phyloP scores from a whole-genome alignment of 2,888 invertebrate genomes.

The Automeris io region DNA sequence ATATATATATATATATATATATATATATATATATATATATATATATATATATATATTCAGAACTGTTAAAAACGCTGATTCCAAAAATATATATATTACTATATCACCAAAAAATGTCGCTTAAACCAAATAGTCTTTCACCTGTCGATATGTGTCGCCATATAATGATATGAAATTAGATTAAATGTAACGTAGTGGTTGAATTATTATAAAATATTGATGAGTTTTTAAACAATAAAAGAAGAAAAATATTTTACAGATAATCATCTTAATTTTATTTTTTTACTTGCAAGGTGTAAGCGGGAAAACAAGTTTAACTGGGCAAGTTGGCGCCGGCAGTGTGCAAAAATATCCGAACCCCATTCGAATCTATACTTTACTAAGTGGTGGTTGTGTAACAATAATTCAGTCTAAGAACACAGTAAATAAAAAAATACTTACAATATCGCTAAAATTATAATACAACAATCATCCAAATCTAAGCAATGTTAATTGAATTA shows the following conservation, averaged over 20 bases:
- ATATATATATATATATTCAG: too few species aligned
- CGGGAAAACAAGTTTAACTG: constrained; percentile 9
- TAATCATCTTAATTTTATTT: constrained; percentile 2
- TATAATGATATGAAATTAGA: too few species aligned
- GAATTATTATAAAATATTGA: neutral
- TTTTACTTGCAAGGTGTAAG: constrained; percentile 7
- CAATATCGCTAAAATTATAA: neutral
- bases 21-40: too few species aligned
- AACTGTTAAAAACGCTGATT: too few species aligned
- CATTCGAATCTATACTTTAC: constrained; percentile 8
- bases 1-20: too few species aligned
- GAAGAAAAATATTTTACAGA: neutral
- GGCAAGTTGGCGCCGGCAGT: constrained; percentile 1
- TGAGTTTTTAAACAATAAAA: neutral
- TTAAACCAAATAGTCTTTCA: too few species aligned
- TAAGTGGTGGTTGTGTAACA: constrained; percentile 8
- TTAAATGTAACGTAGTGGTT: too few species aligned
- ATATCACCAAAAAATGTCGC: too few species aligned
- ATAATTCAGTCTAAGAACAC: neutral
- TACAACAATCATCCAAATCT: neutral
- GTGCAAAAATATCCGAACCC: constrained; percentile 8
- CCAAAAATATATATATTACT: too few species aligned
- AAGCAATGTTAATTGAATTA: neutral
- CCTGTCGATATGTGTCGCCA: too few species aligned
- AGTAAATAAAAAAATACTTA: neutral